phyloP scores from a whole-genome alignment of 2,797 vertebrate genomes.

The Epinephelus coioides region DNA sequence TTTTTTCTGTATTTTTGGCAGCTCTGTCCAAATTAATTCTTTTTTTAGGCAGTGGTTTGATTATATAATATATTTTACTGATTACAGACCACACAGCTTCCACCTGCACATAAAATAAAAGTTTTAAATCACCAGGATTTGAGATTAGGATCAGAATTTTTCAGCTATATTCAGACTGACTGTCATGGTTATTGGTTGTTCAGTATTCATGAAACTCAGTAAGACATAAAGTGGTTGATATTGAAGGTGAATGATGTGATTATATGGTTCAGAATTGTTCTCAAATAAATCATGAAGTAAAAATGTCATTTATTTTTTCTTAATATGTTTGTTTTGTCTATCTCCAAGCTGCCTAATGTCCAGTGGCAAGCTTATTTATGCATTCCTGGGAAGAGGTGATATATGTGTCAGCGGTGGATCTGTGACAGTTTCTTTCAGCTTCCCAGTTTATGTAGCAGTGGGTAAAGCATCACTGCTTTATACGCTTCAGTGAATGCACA shows the following conservation, averaged over 20 bases:
- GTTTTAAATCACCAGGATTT: conserved; percentile 3
- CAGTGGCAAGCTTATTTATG: conserved; percentile 59
- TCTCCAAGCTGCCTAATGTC: conserved; percentile 41
- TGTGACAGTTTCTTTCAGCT: conserved; percentile 72
- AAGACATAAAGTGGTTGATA: not conserved
- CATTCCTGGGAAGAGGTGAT: conserved; percentile 67
- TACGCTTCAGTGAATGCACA: conserved; percentile 62
- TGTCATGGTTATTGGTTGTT: conserved; percentile 8
- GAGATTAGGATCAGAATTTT: not conserved
- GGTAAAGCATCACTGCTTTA: conserved; percentile 68
- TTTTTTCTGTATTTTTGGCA: conserved; percentile 5
- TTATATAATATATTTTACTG: not conserved
- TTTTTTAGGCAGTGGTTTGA: not conserved
- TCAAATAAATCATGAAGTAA: conserved; percentile 29
- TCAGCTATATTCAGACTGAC: not conserved
- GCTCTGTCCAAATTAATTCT: not conserved
- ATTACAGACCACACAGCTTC: not conserved
- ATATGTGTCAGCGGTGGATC: conserved; percentile 71
- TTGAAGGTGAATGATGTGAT: conserved; percentile 6
- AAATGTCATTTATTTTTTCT: conserved; percentile 47
- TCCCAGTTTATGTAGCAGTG: conserved; percentile 70
- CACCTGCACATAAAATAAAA: not conserved
- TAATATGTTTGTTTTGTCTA: conserved; percentile 55
- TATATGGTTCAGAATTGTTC: conserved; percentile 11
- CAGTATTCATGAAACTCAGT: conserved; percentile 11